Evolutionary conservation across 2,888 invertebrate genomes (phyloP).

Genomic region (Matsumyia berberina): DNA sequence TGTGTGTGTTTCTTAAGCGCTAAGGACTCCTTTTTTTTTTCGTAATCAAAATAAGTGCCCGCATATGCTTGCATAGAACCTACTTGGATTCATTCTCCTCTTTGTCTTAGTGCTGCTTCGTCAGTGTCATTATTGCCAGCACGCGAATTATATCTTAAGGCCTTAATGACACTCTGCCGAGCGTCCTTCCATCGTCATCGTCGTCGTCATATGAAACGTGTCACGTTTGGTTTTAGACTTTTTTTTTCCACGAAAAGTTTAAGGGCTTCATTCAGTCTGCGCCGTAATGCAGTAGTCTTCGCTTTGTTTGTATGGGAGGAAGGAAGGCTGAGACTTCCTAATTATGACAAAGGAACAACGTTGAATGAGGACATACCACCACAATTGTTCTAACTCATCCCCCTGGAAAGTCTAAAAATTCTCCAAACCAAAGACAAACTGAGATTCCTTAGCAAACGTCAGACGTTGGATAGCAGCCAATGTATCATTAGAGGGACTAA

Average conservation of each 20-base stretch:
- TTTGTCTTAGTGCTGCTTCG: slow-evolving; percentile 31
- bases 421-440: neutral
- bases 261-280: slow-evolving; percentile 49
- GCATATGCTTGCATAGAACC: slow-evolving; percentile 49
- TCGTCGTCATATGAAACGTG: neutral
- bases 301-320: slow-evolving; percentile 31
- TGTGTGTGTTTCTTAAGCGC: slow-evolving; percentile 27
- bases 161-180: slow-evolving; percentile 29
- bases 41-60: slow-evolving; percentile 64
- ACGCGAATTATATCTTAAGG: slow-evolving; percentile 62
- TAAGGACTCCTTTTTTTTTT: slow-evolving; percentile 39
- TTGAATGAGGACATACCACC: neutral
- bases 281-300: slow-evolving; percentile 56
- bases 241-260: slow-evolving; percentile 12
- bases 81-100: slow-evolving; percentile 47
- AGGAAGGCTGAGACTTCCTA: slow-evolving; percentile 59
- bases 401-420: slow-evolving; percentile 36
- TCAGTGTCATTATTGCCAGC: slow-evolving; percentile 60
- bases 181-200: slow-evolving; percentile 16
- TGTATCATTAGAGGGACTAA: neutral
- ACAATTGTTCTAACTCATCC: slow-evolving; percentile 16
- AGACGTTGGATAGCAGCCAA: slow-evolving; percentile 2
- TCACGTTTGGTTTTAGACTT: slow-evolving; percentile 16
- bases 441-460: slow-evolving; percentile 12
- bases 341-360: slow-evolving; percentile 40